Evolutionary conservation across 2,797 vertebrate species (phyloP).

Genomic region (Perodicticus potto): DNA sequence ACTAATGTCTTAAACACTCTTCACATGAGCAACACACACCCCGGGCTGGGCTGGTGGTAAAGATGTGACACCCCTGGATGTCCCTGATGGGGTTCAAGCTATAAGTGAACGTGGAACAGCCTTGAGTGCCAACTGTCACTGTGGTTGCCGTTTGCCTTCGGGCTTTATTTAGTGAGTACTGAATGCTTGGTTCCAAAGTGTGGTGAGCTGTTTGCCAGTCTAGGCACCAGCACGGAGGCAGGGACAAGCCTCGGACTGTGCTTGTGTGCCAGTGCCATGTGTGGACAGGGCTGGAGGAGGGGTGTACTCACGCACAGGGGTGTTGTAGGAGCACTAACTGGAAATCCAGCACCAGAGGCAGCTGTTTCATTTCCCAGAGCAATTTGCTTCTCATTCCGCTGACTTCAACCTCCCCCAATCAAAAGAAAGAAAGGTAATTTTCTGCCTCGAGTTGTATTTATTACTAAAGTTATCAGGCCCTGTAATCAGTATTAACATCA

Average conservation of each 20-base stretch:
- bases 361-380: slow-evolving; percentile 70
- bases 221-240: not conserved
- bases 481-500: slow-evolving; percentile 84
- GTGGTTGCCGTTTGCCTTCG: rapidly evolving
- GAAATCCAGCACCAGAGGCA: slow-evolving; percentile 55
- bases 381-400: slow-evolving; percentile 71
- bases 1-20: rapidly evolving
- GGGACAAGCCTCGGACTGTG: rapidly evolving
- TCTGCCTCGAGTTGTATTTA: slow-evolving; percentile 80
- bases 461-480: slow-evolving; percentile 82
- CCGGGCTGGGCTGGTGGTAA: not conserved
- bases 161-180: not conserved
- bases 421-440: slow-evolving; percentile 76
- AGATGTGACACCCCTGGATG: rapidly evolving
- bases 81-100: not conserved
- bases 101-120: rapidly evolving
- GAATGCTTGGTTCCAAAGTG: rapidly evolving
- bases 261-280: rapidly evolving
- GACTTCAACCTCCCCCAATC: slow-evolving; percentile 68
- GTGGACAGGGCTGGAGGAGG: not conserved
- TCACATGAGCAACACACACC: rapidly evolving
- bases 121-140: rapidly evolving
- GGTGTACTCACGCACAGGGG: not conserved
- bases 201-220: rapidly evolving
- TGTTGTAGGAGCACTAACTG: not conserved